A percentile compares a stretch with the other conserved stretches of the same genome.
Evolutionary conservation across 2,797 vertebrate genomes (phyloP).

Genomic region (Mareca strepera): DNA sequence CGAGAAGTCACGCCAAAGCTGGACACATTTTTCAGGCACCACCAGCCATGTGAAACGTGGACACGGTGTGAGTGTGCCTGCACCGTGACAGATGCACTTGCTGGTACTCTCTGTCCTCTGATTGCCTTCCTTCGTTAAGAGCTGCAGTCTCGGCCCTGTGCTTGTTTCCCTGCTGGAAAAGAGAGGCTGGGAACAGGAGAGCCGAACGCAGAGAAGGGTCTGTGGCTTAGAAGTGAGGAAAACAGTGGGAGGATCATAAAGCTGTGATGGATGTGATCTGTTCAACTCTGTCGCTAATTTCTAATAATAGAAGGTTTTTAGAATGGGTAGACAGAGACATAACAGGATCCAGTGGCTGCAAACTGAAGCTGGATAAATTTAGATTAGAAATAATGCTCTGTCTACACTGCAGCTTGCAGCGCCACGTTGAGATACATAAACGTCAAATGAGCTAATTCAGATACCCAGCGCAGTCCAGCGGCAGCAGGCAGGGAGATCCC

Average conservation of each 20-base stretch:
- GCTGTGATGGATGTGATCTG: conserved; percentile 25
- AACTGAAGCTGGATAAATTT: conserved; percentile 56
- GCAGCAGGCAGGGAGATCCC: neutral
- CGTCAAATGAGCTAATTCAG: conserved; percentile 31
- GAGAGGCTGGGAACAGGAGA: neutral
- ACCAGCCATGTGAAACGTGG: neutral
- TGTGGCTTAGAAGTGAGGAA: conserved; percentile 25
- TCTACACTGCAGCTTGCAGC: conserved; percentile 40
- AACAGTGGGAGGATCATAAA: conserved; percentile 49
- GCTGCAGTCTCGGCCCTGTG: accelerated
- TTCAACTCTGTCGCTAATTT: conserved; percentile 38
- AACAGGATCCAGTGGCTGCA: conserved; percentile 55
- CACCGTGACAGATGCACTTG: neutral
- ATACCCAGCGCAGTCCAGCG: neutral
- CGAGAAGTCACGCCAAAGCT: conserved; percentile 21
- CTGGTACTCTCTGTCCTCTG: conserved; percentile 9
- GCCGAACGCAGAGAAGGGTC: neutral
- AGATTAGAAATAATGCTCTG: conserved; percentile 57
- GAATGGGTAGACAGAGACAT: conserved; percentile 45
- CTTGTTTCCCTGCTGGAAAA: neutral
- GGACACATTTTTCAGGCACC: neutral
- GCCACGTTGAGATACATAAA: conserved; percentile 3
- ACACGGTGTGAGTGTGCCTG: neutral
- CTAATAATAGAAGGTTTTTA: conserved; percentile 64
- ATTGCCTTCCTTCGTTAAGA: neutral